Base-by-base conservation (phyloP, 2,797 vertebrate species). In the Poecilia gillii region DNA sequence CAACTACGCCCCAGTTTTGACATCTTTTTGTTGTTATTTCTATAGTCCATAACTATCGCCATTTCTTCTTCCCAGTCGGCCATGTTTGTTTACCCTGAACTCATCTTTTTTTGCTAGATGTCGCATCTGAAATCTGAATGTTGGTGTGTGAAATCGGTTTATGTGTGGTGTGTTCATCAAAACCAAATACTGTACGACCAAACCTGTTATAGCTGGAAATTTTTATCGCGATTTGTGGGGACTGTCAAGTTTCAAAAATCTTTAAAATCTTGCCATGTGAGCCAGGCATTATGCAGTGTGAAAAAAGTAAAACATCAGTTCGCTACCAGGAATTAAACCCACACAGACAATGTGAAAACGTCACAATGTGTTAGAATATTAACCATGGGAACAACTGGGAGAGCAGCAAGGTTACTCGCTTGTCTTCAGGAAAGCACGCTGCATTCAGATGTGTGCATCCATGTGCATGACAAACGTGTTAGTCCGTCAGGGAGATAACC, bases 401-500 rank as follows among this genome's bases (percentile, higher is more conserved):
- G 73, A 79, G 25, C 77, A 31, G 71, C 64, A 66, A 73, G 71
- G 47, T 78, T 68, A 41, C 46, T 77, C 0, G 33, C 57, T 45
- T 72, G 68, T 77, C 76, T 45, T 71, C 36, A 80, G 47, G 55
- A 46, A 77, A 79, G 81, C 59, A 12, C 41, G 16, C 41, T 13
- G 55, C 31, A 43, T 72, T 77, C 73, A 75, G 25, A 76, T 53
- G 68, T 51, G 36, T 76, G 71, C 39, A 39, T 75, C 23, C 31
- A 36, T 36, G 51, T 68, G 51, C 28, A 59, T 81, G 49, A 76
- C 33, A 78, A 78, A 85, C 1, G 31, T 87, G 81, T 87, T 72
- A 76, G 57, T 79, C 83, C 76, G 41, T 72, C 73, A 25, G 79
- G 84, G 84, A 92, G 86, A 88, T 89, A 91, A 92, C 90, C 92